Evolutionary conservation across 37 sponge, comb jelly and placozoan genomes (phyloP).

Genomic region (Cladorhizidae sp.): DNA sequence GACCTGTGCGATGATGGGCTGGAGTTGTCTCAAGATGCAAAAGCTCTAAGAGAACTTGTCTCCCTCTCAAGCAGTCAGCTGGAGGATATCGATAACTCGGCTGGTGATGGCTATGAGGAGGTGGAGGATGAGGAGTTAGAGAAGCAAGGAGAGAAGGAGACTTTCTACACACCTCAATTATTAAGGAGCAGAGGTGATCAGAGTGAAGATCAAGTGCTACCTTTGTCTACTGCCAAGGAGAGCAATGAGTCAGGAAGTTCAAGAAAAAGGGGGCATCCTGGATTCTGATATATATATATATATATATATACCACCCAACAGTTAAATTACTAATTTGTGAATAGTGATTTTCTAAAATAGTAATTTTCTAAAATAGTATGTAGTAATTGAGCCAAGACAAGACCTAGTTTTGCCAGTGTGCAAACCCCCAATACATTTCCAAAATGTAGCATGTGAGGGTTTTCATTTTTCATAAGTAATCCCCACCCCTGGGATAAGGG

Average conservation of each 20-base stretch:
- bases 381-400: too few relatives aligned
- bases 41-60: not conserved
- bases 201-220: not conserved
- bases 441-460: too few relatives aligned
- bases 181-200: not conserved
- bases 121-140: too few relatives aligned
- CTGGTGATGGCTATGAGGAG: not conserved
- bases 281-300: not conserved
- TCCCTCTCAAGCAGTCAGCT: conserved; percentile 25
- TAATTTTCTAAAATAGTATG: too few relatives aligned
- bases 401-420: too few relatives aligned
- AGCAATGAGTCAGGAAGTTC: not conserved
- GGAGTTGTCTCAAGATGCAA: not conserved
- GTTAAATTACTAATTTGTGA: too few relatives aligned
- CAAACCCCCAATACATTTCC: too few relatives aligned
- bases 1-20: not conserved
- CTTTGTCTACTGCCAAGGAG: too few relatives aligned
- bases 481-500: too few relatives aligned
- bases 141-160: too few relatives aligned
- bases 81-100: conserved; percentile 13
- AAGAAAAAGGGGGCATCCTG: conserved; percentile 46
- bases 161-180: not conserved
- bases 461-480: too few relatives aligned
- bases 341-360: too few relatives aligned
- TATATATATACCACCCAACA: not conserved